phyloP scores from a whole-genome alignment of 2,888 invertebrate species.

The Celastrina argiolus region DNA sequence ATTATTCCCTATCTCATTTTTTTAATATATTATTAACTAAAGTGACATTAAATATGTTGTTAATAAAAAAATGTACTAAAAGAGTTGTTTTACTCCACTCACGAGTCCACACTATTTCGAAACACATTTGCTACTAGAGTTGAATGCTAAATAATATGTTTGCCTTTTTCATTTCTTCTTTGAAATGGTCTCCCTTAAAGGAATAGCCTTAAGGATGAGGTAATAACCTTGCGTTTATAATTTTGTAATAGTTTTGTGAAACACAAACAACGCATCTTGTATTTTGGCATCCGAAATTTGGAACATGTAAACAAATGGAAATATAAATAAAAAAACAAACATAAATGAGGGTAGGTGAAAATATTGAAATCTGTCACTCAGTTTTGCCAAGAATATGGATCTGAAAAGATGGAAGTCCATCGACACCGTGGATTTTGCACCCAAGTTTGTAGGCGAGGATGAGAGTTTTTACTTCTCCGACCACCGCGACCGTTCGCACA shows the following conservation, averaged over 20 bases:
- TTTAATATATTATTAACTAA: background rate
- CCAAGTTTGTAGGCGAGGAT: background rate
- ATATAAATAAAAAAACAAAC: background rate
- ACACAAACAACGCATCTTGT: too few relatives aligned
- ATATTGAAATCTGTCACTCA: background rate
- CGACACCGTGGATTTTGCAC: background rate
- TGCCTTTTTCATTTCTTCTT: too few relatives aligned
- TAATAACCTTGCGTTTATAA: too few relatives aligned
- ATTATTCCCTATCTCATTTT: background rate
- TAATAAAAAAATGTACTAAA: background rate
- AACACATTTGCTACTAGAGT: too few relatives aligned
- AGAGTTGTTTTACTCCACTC: background rate
- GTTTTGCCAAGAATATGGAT: background rate
- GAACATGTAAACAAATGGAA: background rate
- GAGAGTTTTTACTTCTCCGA: background rate
- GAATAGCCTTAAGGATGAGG: too few relatives aligned
- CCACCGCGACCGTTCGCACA: conserved; percentile 7
- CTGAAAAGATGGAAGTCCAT: conserved; percentile 10
- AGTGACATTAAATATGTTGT: background rate
- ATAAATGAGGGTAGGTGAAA: background rate
- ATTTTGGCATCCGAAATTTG: too few relatives aligned
- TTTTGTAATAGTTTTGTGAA: too few relatives aligned
- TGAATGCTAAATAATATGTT: too few relatives aligned
- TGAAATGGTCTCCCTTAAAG: too few relatives aligned
- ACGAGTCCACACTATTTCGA: too few relatives aligned